phyloP scores from a whole-genome alignment of 2,797 vertebrate species.

The Scarus forsteni region DNA sequence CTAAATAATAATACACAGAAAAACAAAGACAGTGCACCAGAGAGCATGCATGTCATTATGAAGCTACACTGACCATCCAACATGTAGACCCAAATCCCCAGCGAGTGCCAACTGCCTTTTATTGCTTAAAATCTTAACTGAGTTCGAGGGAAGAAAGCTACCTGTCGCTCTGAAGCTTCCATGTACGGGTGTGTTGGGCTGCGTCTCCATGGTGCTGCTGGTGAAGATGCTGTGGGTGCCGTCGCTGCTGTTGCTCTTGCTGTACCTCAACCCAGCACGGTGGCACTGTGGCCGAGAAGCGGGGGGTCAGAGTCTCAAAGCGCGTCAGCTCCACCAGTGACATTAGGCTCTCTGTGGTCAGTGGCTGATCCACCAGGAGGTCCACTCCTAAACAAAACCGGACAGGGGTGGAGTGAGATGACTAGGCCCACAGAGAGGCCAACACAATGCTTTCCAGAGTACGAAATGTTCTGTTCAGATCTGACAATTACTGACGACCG shows the following conservation, averaged over 20 bases:
- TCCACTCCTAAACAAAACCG: conserved; percentile 88
- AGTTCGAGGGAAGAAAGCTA: conserved; percentile 43
- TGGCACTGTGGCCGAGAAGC: conserved; percentile 98
- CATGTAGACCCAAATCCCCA: neutral
- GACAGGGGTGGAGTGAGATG: neutral
- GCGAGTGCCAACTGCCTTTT: neutral
- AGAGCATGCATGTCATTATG: neutral
- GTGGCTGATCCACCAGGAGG: conserved; percentile 94
- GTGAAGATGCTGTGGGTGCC: conserved; percentile 97
- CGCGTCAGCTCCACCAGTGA: conserved; percentile 97
- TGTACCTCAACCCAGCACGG: conserved; percentile 99
- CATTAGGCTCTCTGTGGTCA: conserved; percentile 92
- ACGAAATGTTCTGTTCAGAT: neutral
- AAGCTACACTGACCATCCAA: too few species aligned
- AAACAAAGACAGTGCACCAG: too few species aligned
- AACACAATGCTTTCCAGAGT: neutral
- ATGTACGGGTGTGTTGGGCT: conserved; percentile 97
- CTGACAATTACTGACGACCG: neutral
- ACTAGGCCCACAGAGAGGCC: neutral
- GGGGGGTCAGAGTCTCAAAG: conserved; percentile 96
- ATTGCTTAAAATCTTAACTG: neutral
- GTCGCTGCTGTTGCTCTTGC: conserved; percentile 97
- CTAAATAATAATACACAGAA: too few species aligned
- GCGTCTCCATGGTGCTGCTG: conserved; percentile 99
- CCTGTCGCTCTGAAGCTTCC: conserved; percentile 98